Conservation (phyloP, 92 coral and sea anemone genomes). For the Umimayanthus kanabou region DNA sequence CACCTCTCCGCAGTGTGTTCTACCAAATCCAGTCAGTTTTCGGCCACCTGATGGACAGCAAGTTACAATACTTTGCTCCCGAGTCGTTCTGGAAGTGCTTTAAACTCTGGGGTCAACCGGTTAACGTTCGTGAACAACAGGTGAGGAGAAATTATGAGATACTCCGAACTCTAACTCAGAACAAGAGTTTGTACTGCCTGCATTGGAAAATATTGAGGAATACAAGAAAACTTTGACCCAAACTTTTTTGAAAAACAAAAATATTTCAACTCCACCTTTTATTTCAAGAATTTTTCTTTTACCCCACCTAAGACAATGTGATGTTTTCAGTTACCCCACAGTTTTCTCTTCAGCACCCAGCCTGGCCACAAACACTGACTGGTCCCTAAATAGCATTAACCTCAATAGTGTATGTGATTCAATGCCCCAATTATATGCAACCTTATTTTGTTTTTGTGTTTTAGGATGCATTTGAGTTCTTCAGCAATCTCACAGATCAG, state of each 20-base stretch:
- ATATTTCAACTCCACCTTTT: no score
- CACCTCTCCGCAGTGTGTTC: constrained; percentile 56
- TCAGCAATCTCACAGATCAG: constrained; percentile 87
- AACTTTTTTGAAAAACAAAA: no score
- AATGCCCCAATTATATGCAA: no score
- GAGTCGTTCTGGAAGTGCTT: constrained; percentile 86
- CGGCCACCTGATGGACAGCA: constrained; percentile 91
- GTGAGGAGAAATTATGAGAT: constrained; percentile 30
- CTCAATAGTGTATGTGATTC: not conserved
- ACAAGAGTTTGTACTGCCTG: not conserved
- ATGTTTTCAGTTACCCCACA: no score
- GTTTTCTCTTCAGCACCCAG: no score
- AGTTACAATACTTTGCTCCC: constrained; percentile 82
- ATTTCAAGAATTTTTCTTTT: no score
- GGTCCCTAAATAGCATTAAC: not conserved
- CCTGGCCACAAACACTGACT: no score
- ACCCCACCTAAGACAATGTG: no score
- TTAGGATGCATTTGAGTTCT: constrained; percentile 91
- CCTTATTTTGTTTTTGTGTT: not conserved
- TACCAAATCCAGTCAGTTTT: constrained; percentile 85
- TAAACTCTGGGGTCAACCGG: constrained; percentile 95
- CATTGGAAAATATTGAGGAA: no score
- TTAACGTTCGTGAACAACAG: constrained; percentile 91
- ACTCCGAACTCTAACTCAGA: not conserved
- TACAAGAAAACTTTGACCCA: no score